Evolutionary conservation across 1,140 invertebrate genomes (phyloP).

Genomic region (Leucophenga varia): DNA sequence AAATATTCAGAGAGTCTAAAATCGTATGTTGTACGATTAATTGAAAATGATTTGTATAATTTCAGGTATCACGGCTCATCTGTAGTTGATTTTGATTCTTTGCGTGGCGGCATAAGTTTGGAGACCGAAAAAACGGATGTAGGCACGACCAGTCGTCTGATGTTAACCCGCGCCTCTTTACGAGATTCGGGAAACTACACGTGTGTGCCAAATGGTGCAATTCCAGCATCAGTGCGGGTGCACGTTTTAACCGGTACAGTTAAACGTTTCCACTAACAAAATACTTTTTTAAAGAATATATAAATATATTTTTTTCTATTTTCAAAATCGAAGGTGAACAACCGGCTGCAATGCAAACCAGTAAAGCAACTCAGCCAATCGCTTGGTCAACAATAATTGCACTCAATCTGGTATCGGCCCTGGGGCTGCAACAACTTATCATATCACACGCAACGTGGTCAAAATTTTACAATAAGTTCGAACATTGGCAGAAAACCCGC

Average conservation of each 20-base stretch:
- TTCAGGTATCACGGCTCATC: conserved; percentile 73
- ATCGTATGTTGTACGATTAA: neutral
- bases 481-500: neutral
- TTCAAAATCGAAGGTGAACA: conserved; percentile 63
- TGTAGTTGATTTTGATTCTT: conserved; percentile 83
- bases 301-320: neutral
- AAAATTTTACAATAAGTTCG: too few relatives aligned
- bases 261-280: neutral
- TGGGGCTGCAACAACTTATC: conserved; percentile 28
- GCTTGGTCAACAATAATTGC: conserved; percentile 57
- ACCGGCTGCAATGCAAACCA: conserved; percentile 75
- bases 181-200: conserved; percentile 88
- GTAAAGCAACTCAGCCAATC: conserved; percentile 73
- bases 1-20: conserved; percentile 10
- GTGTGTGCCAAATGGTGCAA: conserved; percentile 83
- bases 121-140: conserved; percentile 88
- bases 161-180: conserved; percentile 82
- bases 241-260: conserved; percentile 83
- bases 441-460: conserved; percentile 49
- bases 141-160: conserved; percentile 83
- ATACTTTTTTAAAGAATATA: too few relatives aligned
- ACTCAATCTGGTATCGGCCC: conserved; percentile 8
- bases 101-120: conserved; percentile 81
- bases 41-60: neutral
- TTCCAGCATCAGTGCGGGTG: conserved; percentile 81